Evolutionary conservation across 30 jellyfish, hydroid and myxozoan genomes (phyloP), one percentile per base, ranked within the genome.

Genomic region (Nemopilema nomurai): DNA sequence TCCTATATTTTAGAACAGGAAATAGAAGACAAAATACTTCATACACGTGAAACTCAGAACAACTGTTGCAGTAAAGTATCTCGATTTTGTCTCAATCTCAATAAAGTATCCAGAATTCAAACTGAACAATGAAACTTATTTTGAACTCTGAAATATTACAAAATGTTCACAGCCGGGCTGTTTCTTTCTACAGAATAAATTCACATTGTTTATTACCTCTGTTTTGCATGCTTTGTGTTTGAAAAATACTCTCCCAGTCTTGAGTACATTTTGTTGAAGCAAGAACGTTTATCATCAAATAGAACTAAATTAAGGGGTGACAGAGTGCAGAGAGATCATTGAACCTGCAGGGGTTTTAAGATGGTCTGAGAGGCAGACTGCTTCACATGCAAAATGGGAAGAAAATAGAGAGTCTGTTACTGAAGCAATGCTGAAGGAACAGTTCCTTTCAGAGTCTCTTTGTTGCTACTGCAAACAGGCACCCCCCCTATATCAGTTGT

Each of bases 311-410:
- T 6, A 41, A 41, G 57, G 6, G 57, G 57, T 41, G 57, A 41
- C 57, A 41, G 57, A 41, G 57, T 41, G 57, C 57, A 41, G 57
- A 41, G 57, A 41, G 57, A 41, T 41, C 6, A 41, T 41, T 41
- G 57, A 41, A 41, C 13, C 57, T 41, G 57, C 57, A 41, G 57
- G 57, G 13, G 57, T 13, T 41, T 41, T 13, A 41, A 41, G 57
- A 41, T 41, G 57, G 57, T 41, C 57, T 41, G 57, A 41, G 57
- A 41, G 57, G 4, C 32, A 65, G 30, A 65, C 28, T 65, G 32
- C 32, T 63, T n/a, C 72, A 63, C 72, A 63, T 63, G 72, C 72
- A 63, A 63, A 63, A 63, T 63, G 72, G 72, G 72, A 63, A 63
- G 72, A 24, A 63, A 63, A 24, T 24, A 69, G 53, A 69, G 25